phyloP scores from a whole-genome alignment of 1,140 invertebrate genomes.

The Conopomorpha cramerella region DNA sequence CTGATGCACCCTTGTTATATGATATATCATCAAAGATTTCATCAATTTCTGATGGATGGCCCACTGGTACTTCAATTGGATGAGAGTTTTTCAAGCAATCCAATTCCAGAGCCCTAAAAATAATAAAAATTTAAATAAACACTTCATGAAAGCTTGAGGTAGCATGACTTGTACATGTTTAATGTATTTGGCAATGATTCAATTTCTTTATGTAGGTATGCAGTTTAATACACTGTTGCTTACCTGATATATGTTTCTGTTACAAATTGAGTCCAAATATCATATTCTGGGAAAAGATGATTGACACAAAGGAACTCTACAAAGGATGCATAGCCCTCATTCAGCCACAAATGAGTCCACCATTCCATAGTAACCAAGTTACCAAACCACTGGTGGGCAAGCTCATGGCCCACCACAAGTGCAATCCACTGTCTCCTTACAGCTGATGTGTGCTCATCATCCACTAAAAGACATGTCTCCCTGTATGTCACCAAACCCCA shows the following conservation, averaged over 20 bases:
- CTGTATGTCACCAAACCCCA: slow-evolving; percentile 81
- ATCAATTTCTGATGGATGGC: slow-evolving; percentile 89
- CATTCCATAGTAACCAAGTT: slow-evolving; percentile 90
- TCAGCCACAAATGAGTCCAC: slow-evolving; percentile 86
- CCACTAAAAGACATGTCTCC: slow-evolving; percentile 83
- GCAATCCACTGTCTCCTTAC: slow-evolving; percentile 86
- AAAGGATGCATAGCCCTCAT: slow-evolving; percentile 92
- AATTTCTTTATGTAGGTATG: no score
- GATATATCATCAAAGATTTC: slow-evolving; percentile 97
- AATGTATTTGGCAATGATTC: no score
- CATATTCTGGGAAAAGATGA: slow-evolving; percentile 87
- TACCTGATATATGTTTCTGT: slow-evolving; percentile 77
- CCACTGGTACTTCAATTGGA: slow-evolving; percentile 88
- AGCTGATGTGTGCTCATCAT: slow-evolving; percentile 82
- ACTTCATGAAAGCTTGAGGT: no score
- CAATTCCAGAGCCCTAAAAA: slow-evolving; percentile 75
- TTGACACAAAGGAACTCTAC: slow-evolving; percentile 87
- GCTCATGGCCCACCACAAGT: slow-evolving; percentile 84
- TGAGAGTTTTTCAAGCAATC: slow-evolving; percentile 91
- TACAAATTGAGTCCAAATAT: slow-evolving; percentile 93
- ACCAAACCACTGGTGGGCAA: slow-evolving; percentile 91
- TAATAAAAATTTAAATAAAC: slow-evolving; percentile 1
- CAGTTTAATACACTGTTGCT: no score
- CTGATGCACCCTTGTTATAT: slow-evolving; percentile 90
- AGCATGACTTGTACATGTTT: no score